Conservation (phyloP, 2,888 invertebrate species). For the Drosophila merina region DNA sequence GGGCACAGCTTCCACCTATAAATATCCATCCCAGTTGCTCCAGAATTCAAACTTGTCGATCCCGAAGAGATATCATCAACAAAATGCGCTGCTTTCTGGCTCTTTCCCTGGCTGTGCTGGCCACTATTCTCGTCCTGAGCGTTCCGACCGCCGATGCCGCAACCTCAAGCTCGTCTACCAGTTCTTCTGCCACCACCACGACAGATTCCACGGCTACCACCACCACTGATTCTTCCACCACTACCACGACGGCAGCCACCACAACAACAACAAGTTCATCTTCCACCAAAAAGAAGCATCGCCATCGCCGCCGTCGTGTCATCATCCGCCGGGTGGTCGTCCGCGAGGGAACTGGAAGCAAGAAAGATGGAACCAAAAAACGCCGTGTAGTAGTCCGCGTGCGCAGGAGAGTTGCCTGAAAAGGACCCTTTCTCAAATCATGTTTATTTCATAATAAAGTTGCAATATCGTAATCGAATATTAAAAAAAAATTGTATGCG, state of each 20-base stretch:
- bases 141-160: neutral
- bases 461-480: neutral
- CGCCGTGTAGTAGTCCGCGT: constrained; percentile 6
- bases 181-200: neutral
- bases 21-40: neutral
- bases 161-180: neutral
- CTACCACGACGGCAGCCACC: neutral
- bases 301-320: constrained; percentile 2
- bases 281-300: neutral
- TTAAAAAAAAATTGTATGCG: neutral
- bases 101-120: neutral
- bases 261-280: neutral
- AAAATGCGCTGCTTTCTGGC: constrained; percentile 4
- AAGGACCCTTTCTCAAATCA: neutral
- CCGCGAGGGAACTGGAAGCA: neutral
- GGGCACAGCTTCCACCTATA: neutral
- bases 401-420: neutral
- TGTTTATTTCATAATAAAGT: neutral
- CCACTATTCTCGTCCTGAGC: neutral
- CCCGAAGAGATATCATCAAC: neutral
- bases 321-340: neutral
- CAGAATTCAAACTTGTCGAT: neutral
- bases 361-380: neutral
- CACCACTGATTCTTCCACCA: neutral
- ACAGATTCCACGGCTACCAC: constrained; percentile 1